Evolutionary conservation across 2,888 invertebrate species (phyloP), one percentile per base, ranked within the genome.

Genomic region (Eilema depressum): DNA sequence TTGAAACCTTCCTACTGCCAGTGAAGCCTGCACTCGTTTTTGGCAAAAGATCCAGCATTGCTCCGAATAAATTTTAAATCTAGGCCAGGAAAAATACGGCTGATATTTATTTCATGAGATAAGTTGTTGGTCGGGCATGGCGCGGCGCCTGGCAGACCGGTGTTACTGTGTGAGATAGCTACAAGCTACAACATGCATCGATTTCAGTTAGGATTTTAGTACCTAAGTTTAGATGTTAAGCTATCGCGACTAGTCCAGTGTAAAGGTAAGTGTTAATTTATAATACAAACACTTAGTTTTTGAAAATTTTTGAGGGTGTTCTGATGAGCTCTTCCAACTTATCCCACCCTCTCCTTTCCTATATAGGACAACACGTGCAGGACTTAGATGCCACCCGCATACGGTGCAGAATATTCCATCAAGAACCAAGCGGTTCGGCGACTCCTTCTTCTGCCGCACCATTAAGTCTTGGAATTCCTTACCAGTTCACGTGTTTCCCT

Each of bases 31-130:
- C 33, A 57, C 25, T 57, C 57, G 57, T 20, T 66, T 33, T 66
- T 66, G 66, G 66, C 66, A 66, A 56, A 56, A 25, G 57, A 57
- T 66, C 33, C 57, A 37, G 33, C 20, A 53, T 17, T 37, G 33
- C 25, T 25, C 25, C 66, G 57, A 66, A 66, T 66, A 66, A 10
- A 66, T 66, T 57, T 57, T 12, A 66, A 57, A 57, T 57, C 33
- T 66, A 25, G 33, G 66, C 10, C 57, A 57, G 64, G 53, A 33
- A 57, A 56, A 57, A 66, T 37, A 66, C 66, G 66, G 33, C 23
- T 14, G 57, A 57, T 66, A 66, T 66, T 66, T 66, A 33, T 56
- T 66, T 57, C 33, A 33, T 57, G 33, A 66, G 33, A 57, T 57
- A 66, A 33, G 56, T 65, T 65, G 56, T 56, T 23, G 17, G 25